phyloP scores from a whole-genome alignment of 1,140 invertebrate species.

The Neomicropteryx cornuta region DNA sequence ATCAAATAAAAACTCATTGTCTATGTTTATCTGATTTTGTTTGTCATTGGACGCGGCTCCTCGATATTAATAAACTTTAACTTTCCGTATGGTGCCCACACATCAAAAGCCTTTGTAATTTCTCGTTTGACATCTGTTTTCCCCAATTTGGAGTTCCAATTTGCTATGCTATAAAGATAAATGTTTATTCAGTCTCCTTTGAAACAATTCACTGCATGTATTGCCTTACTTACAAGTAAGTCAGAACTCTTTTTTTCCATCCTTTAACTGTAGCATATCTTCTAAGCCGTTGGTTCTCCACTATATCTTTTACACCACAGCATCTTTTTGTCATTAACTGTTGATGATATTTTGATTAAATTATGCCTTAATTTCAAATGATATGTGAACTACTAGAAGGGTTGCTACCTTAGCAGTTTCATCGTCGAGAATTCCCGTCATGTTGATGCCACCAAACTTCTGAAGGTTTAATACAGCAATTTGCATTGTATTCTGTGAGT shows the following conservation, averaged over 20 bases:
- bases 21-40: no score
- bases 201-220: conserved; percentile 2
- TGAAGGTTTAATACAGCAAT: conserved; percentile 53
- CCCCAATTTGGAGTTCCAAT: conserved; percentile 48
- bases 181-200: background rate
- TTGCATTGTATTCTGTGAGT: conserved; percentile 42
- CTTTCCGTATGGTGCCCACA: conserved; percentile 51
- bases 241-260: conserved; percentile 50
- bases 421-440: conserved; percentile 50
- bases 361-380: conserved; percentile 1
- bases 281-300: conserved; percentile 21
- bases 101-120: conserved; percentile 44
- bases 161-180: conserved; percentile 44
- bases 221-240: conserved; percentile 42
- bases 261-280: conserved; percentile 45
- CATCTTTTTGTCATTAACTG: conserved; percentile 49
- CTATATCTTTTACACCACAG: conserved; percentile 54
- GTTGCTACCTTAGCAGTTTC: conserved; percentile 43
- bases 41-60: conserved; percentile 46
- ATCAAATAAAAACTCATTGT: no score
- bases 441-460: conserved; percentile 50
- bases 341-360: conserved; percentile 6
- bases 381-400: background rate
- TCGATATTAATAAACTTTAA: conserved; percentile 39
- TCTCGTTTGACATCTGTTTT: conserved; percentile 37